Evolutionary conservation across 2,113 vertebrate species (phyloP), one percentile per base, ranked within the genome.

Genomic region (Pygoscelis adeliae): DNA sequence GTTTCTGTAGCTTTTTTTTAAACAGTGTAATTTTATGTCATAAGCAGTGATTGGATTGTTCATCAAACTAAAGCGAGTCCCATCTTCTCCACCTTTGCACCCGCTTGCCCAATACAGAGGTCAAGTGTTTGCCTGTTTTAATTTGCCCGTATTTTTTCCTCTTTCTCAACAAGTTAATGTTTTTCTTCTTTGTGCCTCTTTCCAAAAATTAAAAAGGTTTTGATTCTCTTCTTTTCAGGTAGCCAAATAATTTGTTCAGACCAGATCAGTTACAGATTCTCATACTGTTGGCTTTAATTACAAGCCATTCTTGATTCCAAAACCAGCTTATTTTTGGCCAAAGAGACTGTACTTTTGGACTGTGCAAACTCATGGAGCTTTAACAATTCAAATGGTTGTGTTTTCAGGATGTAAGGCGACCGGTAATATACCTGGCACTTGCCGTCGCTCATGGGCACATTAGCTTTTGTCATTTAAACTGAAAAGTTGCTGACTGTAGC

Each of bases 191-290:
- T 49, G 38, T 13, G 2, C 36, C 29, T 74, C 63, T 71, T 87
- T 84, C 55, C 8, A 81, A 73, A 87, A 81, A 96, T 14, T 10
- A 9, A 63, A 66, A 70, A n/a, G 32, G 36, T 32, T 93, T 89
- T 84, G 38, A 59, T 89, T 94, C 61, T 87, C 47, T 63, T 61
- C 78, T 83, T 67, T 94, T 89, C 69, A 97, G 93, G 96, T 97
- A 93, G 95, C 90, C 97, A 97, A 96, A 89, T 95, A 93, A 92
- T 95, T 96, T 96, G 83, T 87, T 95, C 90, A 72, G 91, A 95
- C 69, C 30, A 93, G 85, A 92, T 94, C 80, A 50, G 69, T 94
- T 93, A 89, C 89, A 69, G 73, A 82, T 63, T 81, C 76, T 59
- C 81, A 9, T 29, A 36, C 21, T 62, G 23, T 79, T 92, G 93